Evolutionary conservation across 2,797 vertebrate genomes (phyloP).

Genomic region (Mormyrops boulengeri): DNA sequence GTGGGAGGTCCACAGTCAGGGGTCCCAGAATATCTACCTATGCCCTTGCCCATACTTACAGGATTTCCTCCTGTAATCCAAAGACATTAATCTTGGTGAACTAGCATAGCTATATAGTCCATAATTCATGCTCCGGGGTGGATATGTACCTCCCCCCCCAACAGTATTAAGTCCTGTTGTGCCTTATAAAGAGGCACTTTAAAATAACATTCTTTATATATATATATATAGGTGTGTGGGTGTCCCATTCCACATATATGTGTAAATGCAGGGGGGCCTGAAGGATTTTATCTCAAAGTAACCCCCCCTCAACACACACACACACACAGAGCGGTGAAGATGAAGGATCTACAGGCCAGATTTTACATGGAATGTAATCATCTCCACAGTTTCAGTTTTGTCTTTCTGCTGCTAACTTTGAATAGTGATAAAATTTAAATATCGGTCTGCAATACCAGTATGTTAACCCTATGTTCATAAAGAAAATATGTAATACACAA

Average conservation of each 20-base stretch:
- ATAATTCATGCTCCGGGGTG: too few species aligned
- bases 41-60: too few species aligned
- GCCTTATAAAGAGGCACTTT: neutral
- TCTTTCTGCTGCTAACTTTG: neutral
- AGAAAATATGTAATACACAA: neutral
- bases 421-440: neutral
- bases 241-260: neutral
- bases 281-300: neutral
- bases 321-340: neutral
- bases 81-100: too few species aligned
- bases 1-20: neutral
- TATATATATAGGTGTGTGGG: too few species aligned
- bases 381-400: neutral
- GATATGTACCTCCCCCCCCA: too few species aligned
- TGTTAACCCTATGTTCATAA: neutral
- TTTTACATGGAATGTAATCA: neutral
- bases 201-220: too few species aligned
- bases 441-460: neutral
- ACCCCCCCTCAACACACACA: neutral
- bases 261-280: neutral
- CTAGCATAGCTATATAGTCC: too few species aligned
- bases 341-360: neutral
- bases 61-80: too few species aligned
- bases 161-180: neutral
- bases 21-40: neutral